Evolutionary conservation across 2,888 invertebrate genomes (phyloP).

Genomic region (Drosophila histrio): DNA sequence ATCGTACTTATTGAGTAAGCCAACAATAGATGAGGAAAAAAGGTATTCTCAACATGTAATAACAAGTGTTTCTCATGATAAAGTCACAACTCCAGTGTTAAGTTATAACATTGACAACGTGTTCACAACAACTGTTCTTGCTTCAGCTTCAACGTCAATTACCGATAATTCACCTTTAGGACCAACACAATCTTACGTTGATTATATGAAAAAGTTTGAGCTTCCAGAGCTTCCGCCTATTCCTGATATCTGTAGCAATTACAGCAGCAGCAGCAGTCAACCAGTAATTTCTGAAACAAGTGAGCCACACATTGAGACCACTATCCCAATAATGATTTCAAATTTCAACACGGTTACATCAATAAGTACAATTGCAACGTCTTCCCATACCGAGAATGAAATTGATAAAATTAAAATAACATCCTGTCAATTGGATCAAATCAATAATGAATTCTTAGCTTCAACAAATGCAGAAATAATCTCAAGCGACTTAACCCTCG

Average conservation of each 20-base stretch:
- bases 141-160: constrained; percentile 13
- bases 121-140: constrained; percentile 59
- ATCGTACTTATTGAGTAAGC: constrained; percentile 18
- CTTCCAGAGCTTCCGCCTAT: constrained; percentile 63
- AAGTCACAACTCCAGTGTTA: constrained; percentile 33
- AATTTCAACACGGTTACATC: background rate
- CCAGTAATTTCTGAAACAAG: background rate
- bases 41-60: constrained; percentile 3
- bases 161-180: background rate
- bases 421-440: background rate
- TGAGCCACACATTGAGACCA: background rate
- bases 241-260: constrained; percentile 31
- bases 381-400: background rate
- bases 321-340: background rate
- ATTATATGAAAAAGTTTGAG: constrained; percentile 75
- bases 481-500: background rate
- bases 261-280: background rate
- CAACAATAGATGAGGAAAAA: constrained; percentile 15
- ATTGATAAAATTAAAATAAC: background rate
- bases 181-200: constrained; percentile 52
- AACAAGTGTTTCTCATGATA: constrained; percentile 43
- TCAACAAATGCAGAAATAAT: background rate
- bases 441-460: background rate
- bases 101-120: constrained; percentile 32
- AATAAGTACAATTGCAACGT: background rate